Evolutionary conservation across 2,113 vertebrate genomes (phyloP).

Genomic region (Ivindomyrus marchei): DNA sequence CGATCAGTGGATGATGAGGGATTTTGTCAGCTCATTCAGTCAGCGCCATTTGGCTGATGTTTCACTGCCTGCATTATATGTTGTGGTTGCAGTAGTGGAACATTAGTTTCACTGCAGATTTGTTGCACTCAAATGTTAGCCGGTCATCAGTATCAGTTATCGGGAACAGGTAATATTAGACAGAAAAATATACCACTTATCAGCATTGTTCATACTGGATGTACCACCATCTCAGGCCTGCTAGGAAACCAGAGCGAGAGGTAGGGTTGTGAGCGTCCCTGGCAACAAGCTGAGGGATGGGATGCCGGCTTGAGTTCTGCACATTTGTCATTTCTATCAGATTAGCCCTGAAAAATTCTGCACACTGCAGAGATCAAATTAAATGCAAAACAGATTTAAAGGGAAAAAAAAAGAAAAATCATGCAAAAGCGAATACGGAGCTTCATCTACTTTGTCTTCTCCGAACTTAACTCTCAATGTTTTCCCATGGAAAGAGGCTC

Average conservation of each 20-base stretch:
- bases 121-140: background rate
- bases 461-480: background rate
- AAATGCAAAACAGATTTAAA: background rate
- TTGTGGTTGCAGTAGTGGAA: background rate
- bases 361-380: background rate
- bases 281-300: background rate
- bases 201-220: background rate
- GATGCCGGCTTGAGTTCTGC: background rate
- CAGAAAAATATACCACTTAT: background rate
- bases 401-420: background rate
- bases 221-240: background rate
- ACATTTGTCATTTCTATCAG: background rate
- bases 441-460: background rate
- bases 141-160: background rate
- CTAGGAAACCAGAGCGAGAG: background rate
- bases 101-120: background rate
- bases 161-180: background rate
- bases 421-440: background rate
- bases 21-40: background rate
- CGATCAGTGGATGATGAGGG: background rate
- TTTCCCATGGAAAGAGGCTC: background rate
- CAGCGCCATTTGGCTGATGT: background rate
- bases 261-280: background rate
- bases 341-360: background rate
- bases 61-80: background rate